Evolutionary conservation across 1,140 invertebrate genomes (phyloP), one percentile per base, ranked within the genome.

Genomic region (Drosophila prosaltans): DNA sequence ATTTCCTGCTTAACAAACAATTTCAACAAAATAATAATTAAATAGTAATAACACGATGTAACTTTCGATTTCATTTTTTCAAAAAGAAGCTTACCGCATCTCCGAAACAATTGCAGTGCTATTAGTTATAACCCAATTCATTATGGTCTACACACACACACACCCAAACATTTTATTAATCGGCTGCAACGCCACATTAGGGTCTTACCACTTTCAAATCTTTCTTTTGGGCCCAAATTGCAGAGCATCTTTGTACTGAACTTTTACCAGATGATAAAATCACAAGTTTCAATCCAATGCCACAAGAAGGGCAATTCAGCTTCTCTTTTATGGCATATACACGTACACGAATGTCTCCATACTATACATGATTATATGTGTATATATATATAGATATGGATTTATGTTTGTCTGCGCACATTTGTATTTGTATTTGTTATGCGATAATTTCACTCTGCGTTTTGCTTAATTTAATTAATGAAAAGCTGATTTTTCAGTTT

Each of bases 381-480:
- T 45, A 21, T 51, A 39, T 63, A 63, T 73, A 65, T 65, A 69
- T 72, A 65, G 67, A 7, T 45, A 21, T 45, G 43, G 5, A 6
- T 45, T 16, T 45, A 24, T 26, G 2, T 10, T 36, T 36, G 24
- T 51, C 16, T 16, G 16, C 16, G 7, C 45, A 45, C 21, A 24
- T 48, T 48, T 48, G 45, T 51, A 8, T 51, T 51, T 51, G 24
- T 51, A 51, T 51, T 77, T 70, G 64, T 73, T 82, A 74, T 69
- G 69, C 64, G 64, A 71, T 73, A 59, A 69, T 77, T 77, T 77
- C 69, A 65, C 64, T 69, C 54, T 65, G 11, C 62, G 16, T 57
- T 74, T 81, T 72, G 65, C 40, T 67, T 72, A 59, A 70, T 82
- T 71, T 66, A 72, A 69, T 79, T 66, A 82, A 69, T 82, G 63